Evolutionary conservation across 2,797 vertebrate species (phyloP), one percentile per base, ranked within the genome.

Genomic region (Hozukius guyotensis): DNA sequence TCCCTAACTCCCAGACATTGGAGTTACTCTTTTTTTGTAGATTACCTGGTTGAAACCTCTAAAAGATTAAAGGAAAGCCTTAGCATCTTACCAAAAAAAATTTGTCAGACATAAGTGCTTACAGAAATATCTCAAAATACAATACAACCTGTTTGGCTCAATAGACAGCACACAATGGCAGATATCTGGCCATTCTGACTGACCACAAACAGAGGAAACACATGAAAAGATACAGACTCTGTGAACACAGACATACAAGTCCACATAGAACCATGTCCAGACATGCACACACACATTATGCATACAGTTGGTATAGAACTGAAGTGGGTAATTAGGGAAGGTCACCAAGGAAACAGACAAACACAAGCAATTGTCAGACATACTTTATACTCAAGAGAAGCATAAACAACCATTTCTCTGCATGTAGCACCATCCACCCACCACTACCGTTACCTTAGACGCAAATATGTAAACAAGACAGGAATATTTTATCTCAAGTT

Each of bases 291-390:
- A 66, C 74, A 80, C 31, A 38, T 46, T 46, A 16, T 18, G 42
- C 42, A 46, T 46, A 66, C 64, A 78, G 72, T 80, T 81, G 79
- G 72, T 65, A 32, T 27, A 24, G 5, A 31, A 87, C 60, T 91
- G 86, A 94, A 91, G 89, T 90, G 87, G 87, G 84, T 94, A 93
- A 94, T 95, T 96, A 93, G 77, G 76, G 77, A 85, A 86, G 88
- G 92, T 93, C 91, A 91, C 88, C 88, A 86, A 87, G 89, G 91
- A 90, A 89, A 91, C 90, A 83, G 83, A 82, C 89, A 91, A 92
- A 92, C 84, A 88, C 73, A 89, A 84, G 83, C 81, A 64, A 69
- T 85, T 75, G 75, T 80, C 77, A 89, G 81, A 84, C 71, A 52
- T 31, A 64, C 73, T 76, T 73, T 89, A 88, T 66, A 53, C 78